These are phyloP conservation scores for Rhinoraja longicauda DNA, from an alignment of 2,797 vertebrate genomes.

Conservation along the genomic window DNA sequence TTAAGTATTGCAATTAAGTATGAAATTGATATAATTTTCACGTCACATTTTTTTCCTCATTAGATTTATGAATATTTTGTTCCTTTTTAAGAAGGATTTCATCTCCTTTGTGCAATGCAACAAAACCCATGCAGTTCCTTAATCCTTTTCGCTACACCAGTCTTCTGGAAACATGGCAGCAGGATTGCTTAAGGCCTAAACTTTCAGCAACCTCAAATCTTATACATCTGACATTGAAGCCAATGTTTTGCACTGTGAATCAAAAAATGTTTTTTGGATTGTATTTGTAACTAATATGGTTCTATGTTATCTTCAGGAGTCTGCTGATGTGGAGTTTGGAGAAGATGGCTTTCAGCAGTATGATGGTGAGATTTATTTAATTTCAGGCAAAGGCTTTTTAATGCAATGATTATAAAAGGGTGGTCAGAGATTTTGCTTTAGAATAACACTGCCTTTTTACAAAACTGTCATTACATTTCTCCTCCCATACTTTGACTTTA, in stretches of 20 bases:
- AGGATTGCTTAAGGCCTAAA: background rate
- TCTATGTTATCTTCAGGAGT: conserved; percentile 55
- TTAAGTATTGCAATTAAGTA: background rate
- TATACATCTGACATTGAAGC: background rate
- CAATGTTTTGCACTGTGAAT: background rate
- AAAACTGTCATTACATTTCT: background rate
- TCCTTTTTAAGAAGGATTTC: background rate
- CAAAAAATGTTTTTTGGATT: background rate
- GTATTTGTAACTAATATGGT: background rate
- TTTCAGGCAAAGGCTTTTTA: background rate
- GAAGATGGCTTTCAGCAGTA: conserved; percentile 80
- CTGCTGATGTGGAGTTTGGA: conserved; percentile 73
- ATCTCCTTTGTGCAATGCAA: background rate
- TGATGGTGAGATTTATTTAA: conserved; percentile 68
- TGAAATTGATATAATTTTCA: background rate
- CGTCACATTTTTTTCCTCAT: background rate
- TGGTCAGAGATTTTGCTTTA: background rate
- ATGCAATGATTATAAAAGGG: background rate
- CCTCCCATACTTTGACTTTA: background rate
- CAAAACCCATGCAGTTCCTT: background rate
- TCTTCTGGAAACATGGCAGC: background rate
- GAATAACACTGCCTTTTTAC: background rate
- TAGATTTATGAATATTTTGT: background rate
- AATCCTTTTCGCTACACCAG: background rate
- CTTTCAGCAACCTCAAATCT: background rate